Conservation (phyloP, 2,113 vertebrate genomes). For the Leuciscus idus region DNA sequence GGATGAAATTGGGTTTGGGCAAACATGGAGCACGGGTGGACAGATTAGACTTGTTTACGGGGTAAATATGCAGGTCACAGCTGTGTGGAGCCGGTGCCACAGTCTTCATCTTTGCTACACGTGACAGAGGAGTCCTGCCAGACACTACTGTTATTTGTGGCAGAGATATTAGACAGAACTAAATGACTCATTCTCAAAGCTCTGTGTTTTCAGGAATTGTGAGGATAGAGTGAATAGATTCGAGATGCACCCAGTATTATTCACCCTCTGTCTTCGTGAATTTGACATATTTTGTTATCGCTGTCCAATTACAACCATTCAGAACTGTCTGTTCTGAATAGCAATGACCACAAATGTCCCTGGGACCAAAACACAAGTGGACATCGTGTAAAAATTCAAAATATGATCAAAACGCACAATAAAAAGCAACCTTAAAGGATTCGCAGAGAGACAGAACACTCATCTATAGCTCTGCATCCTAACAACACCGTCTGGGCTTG, state of each 20-base stretch:
- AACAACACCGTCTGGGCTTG: conserved; percentile 32
- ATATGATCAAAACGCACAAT: conserved; percentile 13
- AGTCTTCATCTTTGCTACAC: conserved; percentile 29
- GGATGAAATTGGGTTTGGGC: neutral
- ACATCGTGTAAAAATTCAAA: conserved; percentile 37
- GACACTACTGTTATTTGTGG: conserved; percentile 18
- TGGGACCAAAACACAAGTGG: conserved; percentile 9
- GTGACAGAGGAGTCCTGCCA: conserved; percentile 28
- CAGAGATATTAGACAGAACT: neutral
- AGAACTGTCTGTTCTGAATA: conserved; percentile 25
- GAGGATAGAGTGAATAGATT: neutral
- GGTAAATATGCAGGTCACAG: conserved; percentile 56
- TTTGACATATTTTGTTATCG: conserved; percentile 28
- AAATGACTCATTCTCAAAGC: conserved; percentile 27
- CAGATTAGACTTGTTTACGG: conserved; percentile 43
- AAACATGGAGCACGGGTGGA: conserved; percentile 1
- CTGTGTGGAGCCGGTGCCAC: conserved; percentile 33
- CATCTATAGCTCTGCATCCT: conserved; percentile 1
- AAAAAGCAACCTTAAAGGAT: conserved; percentile 17
- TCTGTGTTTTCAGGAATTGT: conserved; percentile 11
- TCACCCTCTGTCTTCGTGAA: neutral
- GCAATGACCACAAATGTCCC: conserved; percentile 8
- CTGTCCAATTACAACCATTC: conserved; percentile 43
- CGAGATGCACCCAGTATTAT: neutral
- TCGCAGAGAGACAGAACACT: neutral